Base-by-base conservation (phyloP, 2,797 vertebrate species). In the Selene dorsalis region DNA sequence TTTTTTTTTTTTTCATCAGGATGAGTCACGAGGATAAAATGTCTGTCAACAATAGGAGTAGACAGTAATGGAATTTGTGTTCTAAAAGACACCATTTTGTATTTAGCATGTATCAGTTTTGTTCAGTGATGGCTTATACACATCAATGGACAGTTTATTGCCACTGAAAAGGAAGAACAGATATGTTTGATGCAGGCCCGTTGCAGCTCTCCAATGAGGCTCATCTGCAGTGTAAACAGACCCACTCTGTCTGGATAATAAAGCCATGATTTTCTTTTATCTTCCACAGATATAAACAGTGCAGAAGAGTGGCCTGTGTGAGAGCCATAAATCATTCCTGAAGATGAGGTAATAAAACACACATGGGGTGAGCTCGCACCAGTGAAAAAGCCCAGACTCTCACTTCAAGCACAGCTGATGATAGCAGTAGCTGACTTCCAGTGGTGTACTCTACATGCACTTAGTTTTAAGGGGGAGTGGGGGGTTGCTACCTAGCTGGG, bases 211-310 rank as follows among this genome's bases (percentile, higher is more conserved):
- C 84, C 75, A 26, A 45, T 22, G 75, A 84, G 83, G 78, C 43
- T 38, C 22, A 45, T 75, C 78, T 78, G 79, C 79, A 80, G 86
- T 79, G 77, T 87, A 90, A 92, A 93, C 89, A 91, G 73, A 73
- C 73, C 82, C 73, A 32, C 82, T 85, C 79, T 2, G 58, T 77
- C 87, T 77, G 77, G 62, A 83, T 87, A 87, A 93, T 90, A 91
- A 91, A 92, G 83, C 81, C 69, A 62, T 80, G 86, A 72, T 91
- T 92, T 93, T 90, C 84, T 91, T 93, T 93, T 92, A 92, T 94
- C 85, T 91, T 60, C 61, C 3, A 77, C 84, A 88, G 88, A 92
- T 92, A 88, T 88, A 90, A 93, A 88, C 88, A 85, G 84, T 74
- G 63, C 75, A 84, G 89, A 90, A 83, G 88, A 85, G 79, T 67